Conservation (phyloP, 1,140 invertebrate genomes). For the Rhyacophila brunnea region DNA sequence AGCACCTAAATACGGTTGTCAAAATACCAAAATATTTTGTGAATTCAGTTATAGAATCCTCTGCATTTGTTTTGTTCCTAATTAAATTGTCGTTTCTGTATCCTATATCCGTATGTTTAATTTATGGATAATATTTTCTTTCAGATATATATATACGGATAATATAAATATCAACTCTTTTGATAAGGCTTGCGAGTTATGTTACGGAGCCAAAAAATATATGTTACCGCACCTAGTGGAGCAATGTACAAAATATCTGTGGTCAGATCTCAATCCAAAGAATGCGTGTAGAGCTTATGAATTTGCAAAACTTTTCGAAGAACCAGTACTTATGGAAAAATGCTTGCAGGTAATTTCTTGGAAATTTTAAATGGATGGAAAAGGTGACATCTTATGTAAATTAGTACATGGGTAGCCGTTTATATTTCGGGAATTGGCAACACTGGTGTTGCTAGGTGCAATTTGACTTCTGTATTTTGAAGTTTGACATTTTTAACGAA, state of each 20-base stretch:
- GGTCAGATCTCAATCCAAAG: slow-evolving; percentile 73
- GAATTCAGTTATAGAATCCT: too few relatives aligned
- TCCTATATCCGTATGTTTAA: neutral
- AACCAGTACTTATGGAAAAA: slow-evolving; percentile 75
- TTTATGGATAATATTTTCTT: slow-evolving; percentile 31
- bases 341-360: slow-evolving; percentile 66
- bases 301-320: slow-evolving; percentile 81
- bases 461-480: too few relatives aligned
- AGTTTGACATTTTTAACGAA: too few relatives aligned
- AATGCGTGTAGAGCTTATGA: slow-evolving; percentile 83
- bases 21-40: too few relatives aligned
- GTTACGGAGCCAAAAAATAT: slow-evolving; percentile 85
- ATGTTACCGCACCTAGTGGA: slow-evolving; percentile 79
- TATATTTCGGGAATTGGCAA: too few relatives aligned
- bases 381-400: too few relatives aligned
- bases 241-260: slow-evolving; percentile 76
- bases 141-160: slow-evolving; percentile 80
- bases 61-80: too few relatives aligned
- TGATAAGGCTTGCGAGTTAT: slow-evolving; percentile 80
- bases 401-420: too few relatives aligned
- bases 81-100: too few relatives aligned
- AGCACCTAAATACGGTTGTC: too few relatives aligned
- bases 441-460: too few relatives aligned
- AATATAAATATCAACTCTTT: slow-evolving; percentile 74
- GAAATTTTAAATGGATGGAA: too few relatives aligned